Conservation (phyloP, 2,797 vertebrate genomes). For the Rhinichthys osculus region DNA sequence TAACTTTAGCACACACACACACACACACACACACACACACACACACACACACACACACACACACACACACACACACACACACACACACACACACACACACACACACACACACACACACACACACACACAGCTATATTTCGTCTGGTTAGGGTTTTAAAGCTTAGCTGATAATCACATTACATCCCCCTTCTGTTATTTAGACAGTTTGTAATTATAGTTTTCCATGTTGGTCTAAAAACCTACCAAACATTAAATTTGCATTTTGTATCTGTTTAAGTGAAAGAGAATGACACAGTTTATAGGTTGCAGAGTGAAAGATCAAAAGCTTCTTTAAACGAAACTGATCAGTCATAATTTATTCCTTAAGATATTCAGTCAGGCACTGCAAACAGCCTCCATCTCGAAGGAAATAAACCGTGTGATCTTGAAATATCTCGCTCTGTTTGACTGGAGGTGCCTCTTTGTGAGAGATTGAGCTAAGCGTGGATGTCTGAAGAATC, state of each 20-base stretch:
- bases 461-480: not conserved
- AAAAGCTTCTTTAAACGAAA: constrained; percentile 33
- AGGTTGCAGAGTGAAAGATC: constrained; percentile 10
- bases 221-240: constrained; percentile 13
- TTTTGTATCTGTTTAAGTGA: constrained; percentile 20
- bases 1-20: constrained; percentile 44
- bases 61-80: constrained; percentile 19
- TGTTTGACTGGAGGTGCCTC: constrained; percentile 28
- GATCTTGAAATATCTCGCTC: constrained; percentile 35
- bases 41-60: constrained; percentile 52
- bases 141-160: constrained; percentile 51
- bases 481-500: constrained; percentile 19
- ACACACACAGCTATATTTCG: constrained; percentile 56
- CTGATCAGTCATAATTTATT: constrained; percentile 44
- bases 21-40: constrained; percentile 52
- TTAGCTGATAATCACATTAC: constrained; percentile 63
- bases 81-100: constrained; percentile 52
- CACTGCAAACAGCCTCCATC: constrained; percentile 18
- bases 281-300: constrained; percentile 25
- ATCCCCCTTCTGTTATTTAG: constrained; percentile 56
- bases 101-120: constrained; percentile 40
- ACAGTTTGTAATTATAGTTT: constrained; percentile 50
- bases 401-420: constrained; percentile 25
- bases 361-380: constrained; percentile 36
- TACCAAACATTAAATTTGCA: constrained; percentile 1